Conservation (phyloP, 2,888 invertebrate species). For the Rhaphigaster nebulosa region DNA sequence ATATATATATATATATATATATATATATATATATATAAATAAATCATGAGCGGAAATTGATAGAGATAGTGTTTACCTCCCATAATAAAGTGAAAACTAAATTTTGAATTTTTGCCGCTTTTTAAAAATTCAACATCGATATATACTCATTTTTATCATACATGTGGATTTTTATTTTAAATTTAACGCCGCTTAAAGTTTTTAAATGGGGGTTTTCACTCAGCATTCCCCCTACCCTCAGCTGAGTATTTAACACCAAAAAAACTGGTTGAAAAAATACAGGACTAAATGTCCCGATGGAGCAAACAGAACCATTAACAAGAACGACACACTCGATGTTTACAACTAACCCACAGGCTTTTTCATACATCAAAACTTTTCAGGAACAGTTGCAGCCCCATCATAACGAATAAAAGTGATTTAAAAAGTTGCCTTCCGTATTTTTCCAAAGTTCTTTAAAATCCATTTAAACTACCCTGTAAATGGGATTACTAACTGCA, state of each 20-base stretch:
- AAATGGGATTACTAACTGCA: constrained; percentile 1
- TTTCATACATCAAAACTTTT: constrained; percentile 47
- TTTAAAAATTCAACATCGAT: too few species aligned
- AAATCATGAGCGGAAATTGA: too few species aligned
- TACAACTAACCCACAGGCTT: constrained; percentile 1
- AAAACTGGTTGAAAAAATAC: constrained; percentile 5
- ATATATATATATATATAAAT: too few species aligned
- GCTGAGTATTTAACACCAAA: not conserved
- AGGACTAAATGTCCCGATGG: not conserved
- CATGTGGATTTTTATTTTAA: too few species aligned
- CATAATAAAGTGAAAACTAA: too few species aligned
- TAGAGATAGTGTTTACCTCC: too few species aligned
- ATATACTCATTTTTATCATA: too few species aligned
- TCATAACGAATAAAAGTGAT: constrained; percentile 26
- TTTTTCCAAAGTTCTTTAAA: constrained; percentile 19
- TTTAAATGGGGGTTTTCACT: not conserved
- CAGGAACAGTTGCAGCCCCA: constrained; percentile 1
- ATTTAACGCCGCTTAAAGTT: too few species aligned
- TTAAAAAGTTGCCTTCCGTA: not conserved
- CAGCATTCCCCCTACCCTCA: not conserved
- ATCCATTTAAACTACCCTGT: not conserved
- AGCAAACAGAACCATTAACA: constrained; percentile 43
- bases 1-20: too few species aligned
- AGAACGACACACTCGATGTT: constrained; percentile 2
- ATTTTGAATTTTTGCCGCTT: too few species aligned